phyloP scores from a whole-genome alignment of 1,140 invertebrate genomes.

The Hycleus cichorii region DNA sequence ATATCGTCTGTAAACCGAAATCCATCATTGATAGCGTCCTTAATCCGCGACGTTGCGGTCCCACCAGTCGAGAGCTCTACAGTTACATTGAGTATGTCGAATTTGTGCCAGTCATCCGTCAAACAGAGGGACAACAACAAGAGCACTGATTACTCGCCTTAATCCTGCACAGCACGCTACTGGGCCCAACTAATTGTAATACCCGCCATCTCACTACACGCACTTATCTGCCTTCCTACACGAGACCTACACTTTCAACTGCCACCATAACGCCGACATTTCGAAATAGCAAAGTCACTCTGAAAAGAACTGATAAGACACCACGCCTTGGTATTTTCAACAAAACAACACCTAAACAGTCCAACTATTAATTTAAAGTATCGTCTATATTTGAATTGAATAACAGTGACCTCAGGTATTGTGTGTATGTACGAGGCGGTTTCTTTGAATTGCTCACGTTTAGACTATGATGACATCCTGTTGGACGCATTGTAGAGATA shows the following conservation, averaged over 20 bases:
- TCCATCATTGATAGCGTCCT: too few species aligned
- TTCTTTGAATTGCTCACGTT: too few species aligned
- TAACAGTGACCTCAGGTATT: too few species aligned
- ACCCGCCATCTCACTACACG: slow-evolving; percentile 18
- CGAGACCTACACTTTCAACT: slow-evolving; percentile 7
- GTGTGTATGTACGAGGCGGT: too few species aligned
- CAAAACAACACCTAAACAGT: too few species aligned
- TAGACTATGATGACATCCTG: too few species aligned
- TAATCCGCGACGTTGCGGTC: too few species aligned
- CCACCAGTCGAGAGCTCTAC: too few species aligned
- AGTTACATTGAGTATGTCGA: background rate
- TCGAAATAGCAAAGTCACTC: slow-evolving; percentile 6
- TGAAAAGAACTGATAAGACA: slow-evolving; percentile 21
- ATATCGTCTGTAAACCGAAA: too few species aligned
- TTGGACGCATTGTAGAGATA: too few species aligned
- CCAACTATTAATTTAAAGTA: too few species aligned
- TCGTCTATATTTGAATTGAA: too few species aligned
- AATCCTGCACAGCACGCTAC: slow-evolving; percentile 37
- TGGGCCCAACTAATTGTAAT: slow-evolving; percentile 36
- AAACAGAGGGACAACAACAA: slow-evolving; percentile 20
- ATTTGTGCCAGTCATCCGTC: slow-evolving; percentile 21
- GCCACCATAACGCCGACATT: slow-evolving; percentile 18
- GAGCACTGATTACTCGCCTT: slow-evolving; percentile 33
- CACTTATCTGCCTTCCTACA: slow-evolving; percentile 7
- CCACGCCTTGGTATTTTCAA: background rate